Evolutionary conservation across 2,797 vertebrate species (phyloP).

Genomic region (Tapera naevia): DNA sequence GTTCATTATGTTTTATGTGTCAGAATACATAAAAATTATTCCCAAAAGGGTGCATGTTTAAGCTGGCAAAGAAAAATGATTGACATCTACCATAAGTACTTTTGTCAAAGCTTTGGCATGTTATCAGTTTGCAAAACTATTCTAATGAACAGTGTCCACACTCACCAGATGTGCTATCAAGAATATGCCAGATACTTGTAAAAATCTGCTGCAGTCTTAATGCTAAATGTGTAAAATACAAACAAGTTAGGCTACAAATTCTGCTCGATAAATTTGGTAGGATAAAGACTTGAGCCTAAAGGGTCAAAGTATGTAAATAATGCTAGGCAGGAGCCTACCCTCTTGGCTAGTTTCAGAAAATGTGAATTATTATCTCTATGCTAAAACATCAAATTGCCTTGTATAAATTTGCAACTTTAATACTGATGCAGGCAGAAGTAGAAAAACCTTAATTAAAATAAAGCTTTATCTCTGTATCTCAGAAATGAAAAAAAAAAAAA

Average conservation of each 20-base stretch:
- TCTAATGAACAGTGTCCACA: slow-evolving; percentile 25
- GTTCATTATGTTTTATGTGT: slow-evolving; percentile 39
- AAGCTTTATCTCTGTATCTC: background rate
- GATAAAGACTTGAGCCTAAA: slow-evolving; percentile 37
- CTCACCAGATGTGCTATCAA: slow-evolving; percentile 41
- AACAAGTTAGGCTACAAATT: slow-evolving; percentile 38
- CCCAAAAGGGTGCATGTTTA: slow-evolving; percentile 39
- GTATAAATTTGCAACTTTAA: slow-evolving; percentile 41
- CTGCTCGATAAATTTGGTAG: slow-evolving; percentile 7
- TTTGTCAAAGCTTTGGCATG: slow-evolving; percentile 54
- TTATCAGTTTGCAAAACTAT: slow-evolving; percentile 27
- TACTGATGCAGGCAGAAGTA: background rate
- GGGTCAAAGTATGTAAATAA: slow-evolving; percentile 35
- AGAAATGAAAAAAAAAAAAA: background rate
- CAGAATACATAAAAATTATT: slow-evolving; percentile 33
- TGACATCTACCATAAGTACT: slow-evolving; percentile 55
- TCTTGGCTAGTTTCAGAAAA: slow-evolving; percentile 33
- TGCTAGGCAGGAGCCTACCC: background rate
- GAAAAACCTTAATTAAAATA: slow-evolving; percentile 51
- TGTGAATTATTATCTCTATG: background rate
- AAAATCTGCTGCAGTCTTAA: slow-evolving; percentile 18
- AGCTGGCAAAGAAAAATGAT: slow-evolving; percentile 39
- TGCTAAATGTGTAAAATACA: slow-evolving; percentile 14
- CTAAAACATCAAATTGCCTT: slow-evolving; percentile 10
- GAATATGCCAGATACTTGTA: slow-evolving; percentile 19